Percentiles rank a stretch among this genome's conserved stretches.
phyloP scores from a whole-genome alignment of 2,113 vertebrate genomes.

The Pelobates fuscus region DNA sequence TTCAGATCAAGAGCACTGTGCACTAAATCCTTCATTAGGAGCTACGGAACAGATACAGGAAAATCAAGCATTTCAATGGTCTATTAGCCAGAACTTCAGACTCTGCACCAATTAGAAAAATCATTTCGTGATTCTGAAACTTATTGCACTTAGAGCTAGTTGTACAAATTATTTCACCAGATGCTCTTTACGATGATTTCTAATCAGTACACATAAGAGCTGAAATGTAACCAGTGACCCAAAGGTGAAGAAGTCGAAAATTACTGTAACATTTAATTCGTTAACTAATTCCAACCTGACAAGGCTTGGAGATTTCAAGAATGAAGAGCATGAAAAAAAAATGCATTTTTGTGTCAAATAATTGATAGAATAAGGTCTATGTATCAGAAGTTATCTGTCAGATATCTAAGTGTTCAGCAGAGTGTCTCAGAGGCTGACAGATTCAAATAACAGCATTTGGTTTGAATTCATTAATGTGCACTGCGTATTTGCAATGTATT shows the following conservation, averaged over 20 bases:
- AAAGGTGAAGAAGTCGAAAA: background rate
- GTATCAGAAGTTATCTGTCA: no score
- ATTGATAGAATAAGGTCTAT: no score
- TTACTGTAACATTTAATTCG: slow-evolving; percentile 3
- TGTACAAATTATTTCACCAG: slow-evolving; percentile 5
- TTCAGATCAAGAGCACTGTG: slow-evolving; percentile 18
- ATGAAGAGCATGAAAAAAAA: no score
- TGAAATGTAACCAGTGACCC: background rate
- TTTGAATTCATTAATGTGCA: no score
- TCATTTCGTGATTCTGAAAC: slow-evolving; percentile 27
- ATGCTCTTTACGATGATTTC: slow-evolving; percentile 19
- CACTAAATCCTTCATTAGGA: slow-evolving; percentile 20
- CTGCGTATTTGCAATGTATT: no score
- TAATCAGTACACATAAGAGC: slow-evolving; percentile 19
- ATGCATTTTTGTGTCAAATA: no score
- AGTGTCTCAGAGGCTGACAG: no score
- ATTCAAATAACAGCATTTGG: no score
- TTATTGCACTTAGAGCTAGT: background rate
- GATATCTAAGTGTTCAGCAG: no score
- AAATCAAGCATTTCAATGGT: slow-evolving; percentile 27
- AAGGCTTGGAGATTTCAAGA: background rate
- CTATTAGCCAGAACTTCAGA: slow-evolving; percentile 31
- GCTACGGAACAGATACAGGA: slow-evolving; percentile 11
- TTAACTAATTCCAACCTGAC: slow-evolving; percentile 5
- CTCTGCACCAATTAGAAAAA: slow-evolving; percentile 21